A percentile compares a stretch with the other conserved stretches of the same genome.
phyloP scores from a whole-genome alignment of 2,797 vertebrate genomes.

The Coracias cyanogaster region DNA sequence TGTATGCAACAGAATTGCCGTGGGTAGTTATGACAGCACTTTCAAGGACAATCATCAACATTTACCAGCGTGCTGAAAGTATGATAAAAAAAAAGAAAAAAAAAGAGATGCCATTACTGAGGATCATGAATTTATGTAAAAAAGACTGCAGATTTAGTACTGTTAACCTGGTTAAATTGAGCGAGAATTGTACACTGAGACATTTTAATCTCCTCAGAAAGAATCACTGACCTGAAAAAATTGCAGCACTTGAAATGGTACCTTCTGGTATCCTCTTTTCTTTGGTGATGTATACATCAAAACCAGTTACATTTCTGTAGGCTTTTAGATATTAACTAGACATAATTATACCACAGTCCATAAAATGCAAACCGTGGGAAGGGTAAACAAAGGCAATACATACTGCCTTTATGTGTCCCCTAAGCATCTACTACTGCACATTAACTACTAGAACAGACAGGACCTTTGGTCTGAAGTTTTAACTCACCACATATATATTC shows the following conservation, averaged over 20 bases:
- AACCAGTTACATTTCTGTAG: background rate
- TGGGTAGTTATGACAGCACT: background rate
- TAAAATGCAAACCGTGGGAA: background rate
- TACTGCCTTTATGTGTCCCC: background rate
- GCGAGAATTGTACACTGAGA: background rate
- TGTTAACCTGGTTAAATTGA: conserved; percentile 29
- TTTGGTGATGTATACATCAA: background rate
- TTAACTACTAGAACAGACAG: background rate
- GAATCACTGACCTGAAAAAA: conserved; percentile 41
- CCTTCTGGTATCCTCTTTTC: conserved; percentile 29
- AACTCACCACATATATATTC: background rate
- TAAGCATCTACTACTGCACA: background rate
- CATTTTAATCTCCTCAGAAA: conserved; percentile 12
- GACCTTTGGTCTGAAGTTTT: background rate
- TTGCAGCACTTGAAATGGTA: background rate
- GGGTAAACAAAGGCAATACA: background rate
- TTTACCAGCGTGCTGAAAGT: background rate
- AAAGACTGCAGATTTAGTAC: background rate
- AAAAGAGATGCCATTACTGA: background rate
- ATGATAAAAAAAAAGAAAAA: background rate
- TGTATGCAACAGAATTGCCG: background rate
- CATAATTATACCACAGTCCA: background rate
- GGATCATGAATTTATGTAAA: background rate
- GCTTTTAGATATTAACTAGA: background rate
- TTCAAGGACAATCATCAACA: background rate